Percentiles rank a stretch among this genome's conserved stretches.
These are phyloP conservation scores for Adelphocoris suturalis DNA, from an alignment of 2,888 invertebrate genomes.

Conservation along the genomic window DNA sequence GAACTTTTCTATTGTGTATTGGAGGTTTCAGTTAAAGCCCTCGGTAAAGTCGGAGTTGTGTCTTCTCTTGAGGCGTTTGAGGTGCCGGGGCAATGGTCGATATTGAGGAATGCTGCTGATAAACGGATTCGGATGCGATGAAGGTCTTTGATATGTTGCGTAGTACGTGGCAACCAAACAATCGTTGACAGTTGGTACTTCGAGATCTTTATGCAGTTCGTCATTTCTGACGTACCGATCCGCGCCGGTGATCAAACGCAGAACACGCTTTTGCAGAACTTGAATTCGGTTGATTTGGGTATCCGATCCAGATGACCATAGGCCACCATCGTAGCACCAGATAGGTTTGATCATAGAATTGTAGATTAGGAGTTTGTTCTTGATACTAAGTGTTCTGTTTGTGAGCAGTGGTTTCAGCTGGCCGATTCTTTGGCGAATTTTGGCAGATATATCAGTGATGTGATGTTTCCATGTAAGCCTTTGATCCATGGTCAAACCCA, in stretches of 20 bases:
- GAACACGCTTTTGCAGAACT: not conserved
- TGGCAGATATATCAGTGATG: not conserved
- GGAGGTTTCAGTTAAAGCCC: no score
- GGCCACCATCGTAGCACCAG: slow-evolving; percentile 40
- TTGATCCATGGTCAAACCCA: slow-evolving; percentile 55
- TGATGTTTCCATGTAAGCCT: slow-evolving; percentile 40
- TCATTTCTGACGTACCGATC: slow-evolving; percentile 19
- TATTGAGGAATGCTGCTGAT: not conserved
- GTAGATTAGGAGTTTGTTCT: slow-evolving; percentile 28
- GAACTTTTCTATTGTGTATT: no score
- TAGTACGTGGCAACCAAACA: slow-evolving; percentile 8
- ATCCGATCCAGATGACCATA: not conserved
- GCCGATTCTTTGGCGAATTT: not conserved
- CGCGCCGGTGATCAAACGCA: slow-evolving; percentile 8
- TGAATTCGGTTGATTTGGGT: slow-evolving; percentile 1
- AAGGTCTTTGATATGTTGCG: not conserved
- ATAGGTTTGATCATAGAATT: slow-evolving; percentile 38
- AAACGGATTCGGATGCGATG: not conserved
- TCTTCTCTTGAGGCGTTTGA: slow-evolving; percentile 34
- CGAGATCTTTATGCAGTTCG: slow-evolving; percentile 20
- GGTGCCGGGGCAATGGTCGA: not conserved
- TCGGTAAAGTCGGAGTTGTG: slow-evolving; percentile 4
- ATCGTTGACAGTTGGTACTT: slow-evolving; percentile 25
- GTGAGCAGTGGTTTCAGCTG: not conserved
- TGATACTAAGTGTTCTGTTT: not conserved